Conservation (phyloP, 2,888 invertebrate genomes). For the Ochlodes sylvanus region DNA sequence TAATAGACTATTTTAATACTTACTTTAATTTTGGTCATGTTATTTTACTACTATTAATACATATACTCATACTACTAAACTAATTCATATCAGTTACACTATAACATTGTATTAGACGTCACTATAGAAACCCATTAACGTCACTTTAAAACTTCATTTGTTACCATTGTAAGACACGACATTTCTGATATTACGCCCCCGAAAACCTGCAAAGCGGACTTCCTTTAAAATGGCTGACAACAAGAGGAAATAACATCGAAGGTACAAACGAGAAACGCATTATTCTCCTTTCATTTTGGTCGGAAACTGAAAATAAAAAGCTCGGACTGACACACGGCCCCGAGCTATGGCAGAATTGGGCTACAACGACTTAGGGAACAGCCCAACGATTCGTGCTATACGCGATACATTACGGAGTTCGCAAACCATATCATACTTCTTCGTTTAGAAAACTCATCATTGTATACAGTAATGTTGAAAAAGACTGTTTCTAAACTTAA, state of each 20-base stretch:
- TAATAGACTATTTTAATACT: too few species aligned
- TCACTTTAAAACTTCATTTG: slow-evolving; percentile 23
- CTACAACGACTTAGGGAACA: background rate
- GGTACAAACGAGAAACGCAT: slow-evolving; percentile 38
- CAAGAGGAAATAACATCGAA: slow-evolving; percentile 34
- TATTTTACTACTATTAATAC: too few species aligned
- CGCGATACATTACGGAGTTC: slow-evolving; percentile 13
- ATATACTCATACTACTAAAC: too few species aligned
- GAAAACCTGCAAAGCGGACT: slow-evolving; percentile 35
- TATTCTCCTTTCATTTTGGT: slow-evolving; percentile 34
- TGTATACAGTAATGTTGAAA: background rate
- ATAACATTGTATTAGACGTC: background rate
- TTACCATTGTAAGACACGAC: slow-evolving; percentile 26
- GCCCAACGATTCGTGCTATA: background rate
- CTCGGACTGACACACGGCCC: slow-evolving; percentile 36
- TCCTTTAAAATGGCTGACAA: slow-evolving; percentile 38
- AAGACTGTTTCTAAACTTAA: background rate
- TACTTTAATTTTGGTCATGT: too few species aligned
- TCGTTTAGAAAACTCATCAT: background rate
- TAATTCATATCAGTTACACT: background rate
- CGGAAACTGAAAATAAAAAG: slow-evolving; percentile 38
- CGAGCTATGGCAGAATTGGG: slow-evolving; percentile 18
- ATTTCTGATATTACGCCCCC: slow-evolving; percentile 33
- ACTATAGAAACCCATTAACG: slow-evolving; percentile 23
- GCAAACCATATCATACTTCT: background rate